Evolutionary conservation across 2,113 vertebrate genomes (phyloP), one percentile per base, ranked within the genome.

Genomic region (Phalacrocorax brasilianus): DNA sequence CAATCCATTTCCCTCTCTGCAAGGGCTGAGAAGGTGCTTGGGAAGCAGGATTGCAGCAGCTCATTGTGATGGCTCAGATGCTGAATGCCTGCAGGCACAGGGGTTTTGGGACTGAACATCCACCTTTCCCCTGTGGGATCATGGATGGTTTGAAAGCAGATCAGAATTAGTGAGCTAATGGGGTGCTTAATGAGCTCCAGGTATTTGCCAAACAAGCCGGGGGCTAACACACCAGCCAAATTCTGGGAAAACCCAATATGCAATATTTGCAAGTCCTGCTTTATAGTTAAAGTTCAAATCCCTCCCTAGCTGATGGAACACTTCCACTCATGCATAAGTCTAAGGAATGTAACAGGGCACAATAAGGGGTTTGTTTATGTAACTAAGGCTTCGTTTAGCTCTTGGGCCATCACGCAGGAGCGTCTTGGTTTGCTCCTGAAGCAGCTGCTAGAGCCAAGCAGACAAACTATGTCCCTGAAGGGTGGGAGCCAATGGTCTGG

Each of bases 401-500:
- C 70, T 74, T 35, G 42, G 45, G 26, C 40, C 21, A 16, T 21
- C 45, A 28, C 10, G 2, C 16, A 26, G 61, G 23, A 63, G 35
- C 35, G 10, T n/a, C 67, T 47, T 14, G 26, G 3, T 68, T 44
- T 72, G 49, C 44, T 93, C 62, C 62, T 67, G 23, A 79, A 52
- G 50, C 65, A 83, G 76, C 70, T 65, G 35, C 50, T 59, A 7
- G 68, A 77, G 30, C 67, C 35, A 23, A 62, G 50, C 18, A 55
- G 47, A 19, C 27, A 42, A 74, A 6, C 0, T 0, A 19, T 14
- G 19, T 15, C 62, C 56, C 45, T 11, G 6, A 74, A 76, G 33
- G 24, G 5, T 77, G 44, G 42, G 27, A 90, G 19, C 11, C 55
- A 9, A 6, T 2, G 56, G 18, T 26, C 55, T 61, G 44, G 27